Evolutionary conservation across 2,888 invertebrate genomes (phyloP), one percentile per base, ranked within the genome.

Genomic region (Meganola albula): DNA sequence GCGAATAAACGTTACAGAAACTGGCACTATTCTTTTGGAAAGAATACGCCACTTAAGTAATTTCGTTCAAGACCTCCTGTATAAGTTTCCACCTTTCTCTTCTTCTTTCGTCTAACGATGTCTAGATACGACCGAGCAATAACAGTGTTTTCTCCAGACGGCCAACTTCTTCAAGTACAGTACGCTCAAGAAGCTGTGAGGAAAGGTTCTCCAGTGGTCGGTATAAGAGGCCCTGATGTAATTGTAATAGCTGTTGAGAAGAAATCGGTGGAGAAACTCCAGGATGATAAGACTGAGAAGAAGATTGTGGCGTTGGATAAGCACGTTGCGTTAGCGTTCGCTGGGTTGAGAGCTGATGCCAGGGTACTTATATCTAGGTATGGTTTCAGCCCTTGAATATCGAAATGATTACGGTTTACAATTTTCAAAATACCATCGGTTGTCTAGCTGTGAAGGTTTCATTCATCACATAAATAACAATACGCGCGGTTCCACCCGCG

Each of bases 171-270:
- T 42, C 98, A 99, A 86, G 98, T 66, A 0, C 98, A 99, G 87
- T 99, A 99, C 78, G 99, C 98, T 4, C 98, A 98, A 74, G 98
- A 99, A 87, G 98, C 98, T 10, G 98, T 98, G 5, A 91, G 96
- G 48, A 97, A 95, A 73, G 98, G 98, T 28, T 65, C 62, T 22
- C 66, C 72, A 25, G 69, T 97, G 93, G 96, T 98, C 37, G 98
- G 98, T 24, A 93, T 99, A 2, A 88, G 96, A 38, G 98, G 98
- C 1, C 87, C 90, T 27, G 90, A 94, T 62, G 92, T 94, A 31
- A 95, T 99, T n/a, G 98, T 99, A 10, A 85, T 99, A 16, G 98
- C 97, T 1, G 98, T 98, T 1, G 98, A 98, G 74, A 98, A 97
- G 76, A 97, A 97, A 70, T 94, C 97, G 0, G 95, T 98, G 4